Conservation (phyloP, 2,797 vertebrate species). For the Schizopygopsis malacanthus region DNA sequence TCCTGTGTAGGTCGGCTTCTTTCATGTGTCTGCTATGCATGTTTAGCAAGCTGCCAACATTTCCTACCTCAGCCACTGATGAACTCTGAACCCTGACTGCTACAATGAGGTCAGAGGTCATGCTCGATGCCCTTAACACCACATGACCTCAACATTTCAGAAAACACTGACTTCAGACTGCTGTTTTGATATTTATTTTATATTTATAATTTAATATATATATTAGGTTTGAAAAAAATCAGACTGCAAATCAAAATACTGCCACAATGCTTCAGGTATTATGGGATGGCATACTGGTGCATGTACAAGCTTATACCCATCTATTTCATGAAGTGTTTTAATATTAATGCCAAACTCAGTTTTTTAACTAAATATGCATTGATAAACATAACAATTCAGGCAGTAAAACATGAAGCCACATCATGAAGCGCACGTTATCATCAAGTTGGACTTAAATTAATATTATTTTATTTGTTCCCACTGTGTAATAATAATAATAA, state of each 20-base stretch:
- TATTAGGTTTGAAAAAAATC: neutral
- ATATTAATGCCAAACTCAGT: too few relatives aligned
- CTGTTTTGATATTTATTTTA: neutral
- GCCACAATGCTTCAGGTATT: neutral
- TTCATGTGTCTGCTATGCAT: constrained; percentile 35
- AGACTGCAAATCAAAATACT: neutral
- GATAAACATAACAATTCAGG: too few relatives aligned
- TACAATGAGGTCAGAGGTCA: constrained; percentile 17
- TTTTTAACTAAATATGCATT: too few relatives aligned
- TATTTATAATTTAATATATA: too few relatives aligned
- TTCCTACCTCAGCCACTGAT: constrained; percentile 68
- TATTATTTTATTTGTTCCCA: neutral
- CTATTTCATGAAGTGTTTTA: too few relatives aligned
- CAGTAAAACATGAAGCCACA: too few relatives aligned
- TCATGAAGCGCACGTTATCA: too few relatives aligned
- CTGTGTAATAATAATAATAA: neutral
- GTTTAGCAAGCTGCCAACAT: constrained; percentile 70
- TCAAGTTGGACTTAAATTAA: neutral
- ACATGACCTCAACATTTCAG: constrained; percentile 3
- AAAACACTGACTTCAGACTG: neutral
- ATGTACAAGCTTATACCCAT: too few relatives aligned
- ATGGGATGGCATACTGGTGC: too few relatives aligned
- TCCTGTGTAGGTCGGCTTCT: constrained; percentile 41
- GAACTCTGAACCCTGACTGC: constrained; percentile 50
- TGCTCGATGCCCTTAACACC: neutral